Evolutionary conservation across 1,140 invertebrate genomes (phyloP).

Genomic region (Drosophila insularis): DNA sequence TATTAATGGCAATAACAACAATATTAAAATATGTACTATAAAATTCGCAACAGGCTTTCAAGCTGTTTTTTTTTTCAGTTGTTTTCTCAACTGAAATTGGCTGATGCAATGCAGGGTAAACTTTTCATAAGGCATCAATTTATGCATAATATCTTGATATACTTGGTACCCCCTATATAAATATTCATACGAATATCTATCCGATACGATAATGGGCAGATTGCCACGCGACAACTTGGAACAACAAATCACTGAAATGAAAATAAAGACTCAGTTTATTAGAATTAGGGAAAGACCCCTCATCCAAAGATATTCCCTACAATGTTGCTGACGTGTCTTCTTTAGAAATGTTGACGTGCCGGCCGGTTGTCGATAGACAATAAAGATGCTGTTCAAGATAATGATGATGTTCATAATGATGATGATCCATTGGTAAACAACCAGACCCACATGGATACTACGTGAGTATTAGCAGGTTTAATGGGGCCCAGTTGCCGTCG

Average conservation of each 20-base stretch:
- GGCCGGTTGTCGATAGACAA: slow-evolving; percentile 31
- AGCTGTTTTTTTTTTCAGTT: slow-evolving; percentile 48
- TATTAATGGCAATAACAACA: slow-evolving; percentile 39
- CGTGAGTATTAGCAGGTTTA: slow-evolving; percentile 55
- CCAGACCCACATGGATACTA: slow-evolving; percentile 25
- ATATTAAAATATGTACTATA: slow-evolving; percentile 30
- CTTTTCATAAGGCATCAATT: slow-evolving; percentile 65
- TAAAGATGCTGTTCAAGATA: slow-evolving; percentile 2
- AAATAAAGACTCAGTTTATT: background rate
- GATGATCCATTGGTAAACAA: background rate
- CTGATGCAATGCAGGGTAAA: slow-evolving; percentile 74
- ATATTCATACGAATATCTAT: slow-evolving; percentile 29
- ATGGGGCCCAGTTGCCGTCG: background rate
- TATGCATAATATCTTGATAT: slow-evolving; percentile 49
- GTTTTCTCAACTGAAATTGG: slow-evolving; percentile 50
- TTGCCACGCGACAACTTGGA: background rate
- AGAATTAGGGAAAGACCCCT: background rate
- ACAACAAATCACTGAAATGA: background rate
- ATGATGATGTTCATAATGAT: background rate
- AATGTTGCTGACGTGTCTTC: background rate
- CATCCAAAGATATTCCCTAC: background rate
- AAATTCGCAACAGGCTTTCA: slow-evolving; percentile 49
- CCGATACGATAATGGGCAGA: background rate
- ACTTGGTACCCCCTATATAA: slow-evolving; percentile 35
- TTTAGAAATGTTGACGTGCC: slow-evolving; percentile 13